A percentile compares a stretch with the other conserved stretches of the same genome.
These are phyloP conservation scores for Dasyurus viverrinus DNA, from an alignment of 2,113 vertebrate genomes.

Conservation along the genomic window DNA sequence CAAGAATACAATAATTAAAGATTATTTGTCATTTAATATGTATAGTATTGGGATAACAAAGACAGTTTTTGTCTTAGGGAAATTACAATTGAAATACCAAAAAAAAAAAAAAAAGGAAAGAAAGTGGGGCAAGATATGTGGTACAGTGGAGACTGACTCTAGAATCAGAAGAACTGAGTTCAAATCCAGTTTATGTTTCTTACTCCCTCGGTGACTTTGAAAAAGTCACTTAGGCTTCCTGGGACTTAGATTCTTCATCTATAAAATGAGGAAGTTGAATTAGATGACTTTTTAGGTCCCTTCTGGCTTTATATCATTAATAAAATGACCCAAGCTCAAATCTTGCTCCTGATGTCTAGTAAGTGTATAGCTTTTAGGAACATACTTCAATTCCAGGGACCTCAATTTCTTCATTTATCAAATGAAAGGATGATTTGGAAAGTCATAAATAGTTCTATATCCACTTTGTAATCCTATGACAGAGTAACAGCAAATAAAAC, in stretches of 20 bases:
- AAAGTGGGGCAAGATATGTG: background rate
- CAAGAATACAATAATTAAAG: conserved; percentile 47
- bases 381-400: background rate
- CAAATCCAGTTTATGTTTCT: background rate
- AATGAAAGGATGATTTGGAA: background rate
- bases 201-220: background rate
- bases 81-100: conserved; percentile 23
- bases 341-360: background rate
- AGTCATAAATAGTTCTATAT: background rate
- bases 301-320: background rate
- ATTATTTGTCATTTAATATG: conserved; percentile 6
- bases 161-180: background rate
- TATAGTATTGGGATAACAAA: conserved; percentile 34
- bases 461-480: background rate
- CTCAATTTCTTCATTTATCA: background rate
- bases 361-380: background rate
- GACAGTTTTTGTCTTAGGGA: conserved; percentile 14
- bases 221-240: background rate
- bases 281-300: background rate
- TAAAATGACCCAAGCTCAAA: background rate
- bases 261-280: background rate
- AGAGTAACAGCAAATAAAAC: background rate
- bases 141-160: background rate
- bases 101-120: conserved; percentile 47
- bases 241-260: background rate